Percentiles rank a stretch among this genome's conserved stretches.
These are phyloP conservation scores for Notospermus geniculatus DNA, from an alignment of 1,140 invertebrate genomes.

Conservation along the genomic window DNA sequence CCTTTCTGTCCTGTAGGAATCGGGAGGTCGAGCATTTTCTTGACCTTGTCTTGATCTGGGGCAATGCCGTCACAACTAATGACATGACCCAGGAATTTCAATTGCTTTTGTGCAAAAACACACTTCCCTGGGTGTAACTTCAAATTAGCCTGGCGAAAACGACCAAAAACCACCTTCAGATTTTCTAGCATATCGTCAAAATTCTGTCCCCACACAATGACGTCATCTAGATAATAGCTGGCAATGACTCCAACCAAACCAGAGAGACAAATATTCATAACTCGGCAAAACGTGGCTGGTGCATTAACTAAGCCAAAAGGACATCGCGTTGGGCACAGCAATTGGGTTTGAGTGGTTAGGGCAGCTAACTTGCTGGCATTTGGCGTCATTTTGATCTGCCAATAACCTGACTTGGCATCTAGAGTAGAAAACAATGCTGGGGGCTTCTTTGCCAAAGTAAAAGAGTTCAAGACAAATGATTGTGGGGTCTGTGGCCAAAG, in stretches of 20 bases:
- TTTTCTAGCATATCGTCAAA: slow-evolving; percentile 21
- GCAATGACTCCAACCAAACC: slow-evolving; percentile 17
- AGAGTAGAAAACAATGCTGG: slow-evolving; percentile 27
- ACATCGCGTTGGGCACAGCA: slow-evolving; percentile 14
- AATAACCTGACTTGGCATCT: slow-evolving; percentile 38
- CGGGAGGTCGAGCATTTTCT: too few relatives aligned
- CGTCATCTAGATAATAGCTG: slow-evolving; percentile 27
- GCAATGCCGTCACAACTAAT: slow-evolving; percentile 24
- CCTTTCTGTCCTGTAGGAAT: too few relatives aligned
- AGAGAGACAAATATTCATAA: slow-evolving; percentile 20
- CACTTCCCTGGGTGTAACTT: slow-evolving; percentile 25
- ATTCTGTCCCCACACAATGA: slow-evolving; percentile 21
- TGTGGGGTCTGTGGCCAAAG: too few relatives aligned
- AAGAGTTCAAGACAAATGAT: too few relatives aligned
- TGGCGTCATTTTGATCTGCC: slow-evolving; percentile 51
- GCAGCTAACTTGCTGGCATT: slow-evolving; percentile 16
- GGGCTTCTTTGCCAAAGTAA: too few relatives aligned
- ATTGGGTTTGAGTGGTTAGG: slow-evolving; percentile 13
- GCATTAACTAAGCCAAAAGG: slow-evolving; percentile 26
- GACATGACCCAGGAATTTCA: slow-evolving; percentile 26
- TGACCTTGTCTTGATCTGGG: slow-evolving; percentile 18
- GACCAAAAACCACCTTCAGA: slow-evolving; percentile 21
- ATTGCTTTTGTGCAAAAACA: slow-evolving; percentile 12
- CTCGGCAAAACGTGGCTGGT: slow-evolving; percentile 14
- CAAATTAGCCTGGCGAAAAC: slow-evolving; percentile 22